Evolutionary conservation across 2,888 invertebrate genomes (phyloP).

Genomic region (Eilema sororculum): DNA sequence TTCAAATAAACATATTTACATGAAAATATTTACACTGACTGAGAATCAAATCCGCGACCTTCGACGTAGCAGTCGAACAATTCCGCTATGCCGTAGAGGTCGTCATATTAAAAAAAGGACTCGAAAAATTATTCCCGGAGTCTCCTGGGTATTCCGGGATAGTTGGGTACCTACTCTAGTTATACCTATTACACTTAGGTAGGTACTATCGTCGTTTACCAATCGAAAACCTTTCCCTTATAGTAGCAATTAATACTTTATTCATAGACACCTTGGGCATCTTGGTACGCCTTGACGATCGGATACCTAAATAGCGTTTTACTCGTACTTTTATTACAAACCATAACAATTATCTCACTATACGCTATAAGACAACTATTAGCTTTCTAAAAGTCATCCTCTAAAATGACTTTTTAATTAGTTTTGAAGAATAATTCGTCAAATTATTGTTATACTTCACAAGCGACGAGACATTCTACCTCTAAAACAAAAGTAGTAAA

Average conservation of each 20-base stretch:
- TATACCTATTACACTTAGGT: neutral
- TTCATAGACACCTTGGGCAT: constrained; percentile 2
- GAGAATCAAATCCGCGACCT: too few species aligned
- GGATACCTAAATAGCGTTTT: too few species aligned
- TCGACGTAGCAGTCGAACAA: too few species aligned
- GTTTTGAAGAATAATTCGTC: neutral
- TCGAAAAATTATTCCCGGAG: too few species aligned
- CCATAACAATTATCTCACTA: too few species aligned
- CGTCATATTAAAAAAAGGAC: too few species aligned
- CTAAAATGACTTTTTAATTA: constrained; percentile 1
- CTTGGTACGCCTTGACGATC: neutral
- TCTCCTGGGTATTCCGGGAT: neutral
- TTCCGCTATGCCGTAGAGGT: too few species aligned
- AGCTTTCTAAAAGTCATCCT: too few species aligned
- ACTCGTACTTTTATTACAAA: too few species aligned
- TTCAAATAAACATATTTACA: too few species aligned
- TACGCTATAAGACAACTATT: too few species aligned
- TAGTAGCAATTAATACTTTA: neutral
- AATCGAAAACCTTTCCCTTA: neutral
- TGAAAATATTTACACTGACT: too few species aligned
- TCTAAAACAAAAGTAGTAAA: constrained; percentile 49
- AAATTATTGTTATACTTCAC: constrained; percentile 36
- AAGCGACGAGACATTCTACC: constrained; percentile 40
- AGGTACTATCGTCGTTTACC: neutral
- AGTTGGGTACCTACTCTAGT: neutral